Percentiles rank a stretch among this genome's conserved stretches.
Evolutionary conservation across 2,113 vertebrate species (phyloP).

Genomic region (Megaleporinus macrocephalus): DNA sequence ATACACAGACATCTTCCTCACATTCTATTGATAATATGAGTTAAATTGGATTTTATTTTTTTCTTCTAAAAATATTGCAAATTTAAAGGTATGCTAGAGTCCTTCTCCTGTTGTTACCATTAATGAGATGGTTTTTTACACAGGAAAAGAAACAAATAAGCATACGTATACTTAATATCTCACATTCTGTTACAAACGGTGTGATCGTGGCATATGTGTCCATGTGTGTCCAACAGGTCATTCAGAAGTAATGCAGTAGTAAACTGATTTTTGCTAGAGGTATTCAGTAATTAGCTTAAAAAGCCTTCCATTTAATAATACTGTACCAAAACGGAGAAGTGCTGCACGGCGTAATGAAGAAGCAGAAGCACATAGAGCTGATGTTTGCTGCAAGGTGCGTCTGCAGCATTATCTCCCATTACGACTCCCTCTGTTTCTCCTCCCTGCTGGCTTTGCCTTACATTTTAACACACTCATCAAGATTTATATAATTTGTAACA

Average conservation of each 20-base stretch:
- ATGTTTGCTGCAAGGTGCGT: not conserved
- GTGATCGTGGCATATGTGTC: not conserved
- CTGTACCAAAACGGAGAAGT: slow-evolving; percentile 6
- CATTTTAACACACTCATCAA: slow-evolving; percentile 94
- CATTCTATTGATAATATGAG: no score
- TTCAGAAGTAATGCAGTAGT: not conserved
- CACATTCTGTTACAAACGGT: not conserved
- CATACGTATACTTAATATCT: no score
- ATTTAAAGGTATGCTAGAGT: no score
- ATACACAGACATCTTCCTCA: no score
- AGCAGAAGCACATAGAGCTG: not conserved
- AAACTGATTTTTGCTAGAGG: not conserved
- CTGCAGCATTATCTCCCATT: slow-evolving; percentile 44
- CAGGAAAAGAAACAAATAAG: no score
- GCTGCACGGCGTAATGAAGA: not conserved
- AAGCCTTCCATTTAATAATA: not conserved
- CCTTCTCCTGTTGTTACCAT: not conserved
- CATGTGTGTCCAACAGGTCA: not conserved
- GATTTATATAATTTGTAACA: slow-evolving; percentile 95
- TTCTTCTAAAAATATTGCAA: no score
- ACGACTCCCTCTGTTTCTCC: slow-evolving; percentile 20
- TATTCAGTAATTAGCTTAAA: not conserved
- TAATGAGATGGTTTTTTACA: not conserved
- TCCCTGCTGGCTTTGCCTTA: slow-evolving; percentile 76
- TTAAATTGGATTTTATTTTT: no score